A percentile compares a stretch with the other conserved stretches of the same genome.
These are phyloP conservation scores for Notoglanidium macrostoma DNA, from an alignment of 2,797 vertebrate species.

Conservation along the genomic window DNA sequence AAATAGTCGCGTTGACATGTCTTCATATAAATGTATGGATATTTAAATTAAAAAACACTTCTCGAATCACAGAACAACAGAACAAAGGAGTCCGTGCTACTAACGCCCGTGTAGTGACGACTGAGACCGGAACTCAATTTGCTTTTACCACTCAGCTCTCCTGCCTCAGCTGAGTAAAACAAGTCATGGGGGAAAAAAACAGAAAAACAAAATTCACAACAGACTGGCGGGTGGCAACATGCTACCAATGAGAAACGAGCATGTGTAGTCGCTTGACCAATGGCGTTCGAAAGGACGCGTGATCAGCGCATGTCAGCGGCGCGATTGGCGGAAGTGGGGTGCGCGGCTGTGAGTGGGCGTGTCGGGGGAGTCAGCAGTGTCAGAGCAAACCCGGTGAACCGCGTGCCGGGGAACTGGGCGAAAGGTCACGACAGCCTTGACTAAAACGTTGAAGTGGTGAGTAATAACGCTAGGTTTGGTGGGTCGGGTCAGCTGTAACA, in stretches of 20 bases:
- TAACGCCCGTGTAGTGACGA: constrained; percentile 59
- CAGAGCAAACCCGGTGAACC: constrained; percentile 79
- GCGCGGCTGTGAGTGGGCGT: constrained; percentile 77
- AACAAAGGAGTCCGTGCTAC: constrained; percentile 72
- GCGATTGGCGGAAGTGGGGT: constrained; percentile 81
- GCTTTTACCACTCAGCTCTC: constrained; percentile 69
- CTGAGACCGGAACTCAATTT: constrained; percentile 63
- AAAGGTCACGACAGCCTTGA: constrained; percentile 82
- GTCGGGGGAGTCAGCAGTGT: constrained; percentile 76
- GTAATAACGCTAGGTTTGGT: constrained; percentile 42
- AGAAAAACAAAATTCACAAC: constrained; percentile 82
- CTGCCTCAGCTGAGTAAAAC: constrained; percentile 81
- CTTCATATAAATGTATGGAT: constrained; percentile 21
- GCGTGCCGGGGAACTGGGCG: constrained; percentile 80
- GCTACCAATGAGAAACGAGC: constrained; percentile 75
- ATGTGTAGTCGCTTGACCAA: constrained; percentile 74
- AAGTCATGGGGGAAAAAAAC: constrained; percentile 68
- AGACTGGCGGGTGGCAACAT: constrained; percentile 73
- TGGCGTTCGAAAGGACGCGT: constrained; percentile 75
- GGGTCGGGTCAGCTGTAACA: constrained; percentile 42
- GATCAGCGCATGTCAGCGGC: constrained; percentile 84
- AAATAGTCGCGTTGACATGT: constrained; percentile 68
- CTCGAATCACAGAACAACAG: constrained; percentile 64
- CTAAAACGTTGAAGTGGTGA: constrained; percentile 26
- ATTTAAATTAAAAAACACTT: constrained; percentile 41